phyloP scores from a whole-genome alignment of 1,140 invertebrate genomes.

The Heliconius nattereri region DNA sequence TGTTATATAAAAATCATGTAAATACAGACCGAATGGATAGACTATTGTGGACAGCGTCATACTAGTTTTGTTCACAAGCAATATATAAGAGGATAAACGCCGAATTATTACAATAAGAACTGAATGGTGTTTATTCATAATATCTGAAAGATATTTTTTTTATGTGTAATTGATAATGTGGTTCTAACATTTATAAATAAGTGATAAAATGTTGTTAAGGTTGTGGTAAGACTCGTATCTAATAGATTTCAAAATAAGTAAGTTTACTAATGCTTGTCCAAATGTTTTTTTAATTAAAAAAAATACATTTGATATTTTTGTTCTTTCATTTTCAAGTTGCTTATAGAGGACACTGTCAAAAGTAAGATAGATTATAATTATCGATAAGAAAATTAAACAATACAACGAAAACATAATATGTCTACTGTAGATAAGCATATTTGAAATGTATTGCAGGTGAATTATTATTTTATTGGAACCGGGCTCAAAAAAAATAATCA shows the following conservation, averaged over 20 bases:
- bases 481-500: no score
- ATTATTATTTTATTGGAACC: background rate
- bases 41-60: background rate
- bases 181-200: constrained; percentile 33
- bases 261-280: background rate
- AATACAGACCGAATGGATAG: background rate
- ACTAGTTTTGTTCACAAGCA: constrained; percentile 2
- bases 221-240: constrained; percentile 31
- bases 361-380: background rate
- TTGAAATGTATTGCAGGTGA: background rate
- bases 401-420: constrained; percentile 9
- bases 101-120: constrained; percentile 41
- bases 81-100: constrained; percentile 25
- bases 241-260: constrained; percentile 4
- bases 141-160: constrained; percentile 31
- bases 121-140: constrained; percentile 38
- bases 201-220: constrained; percentile 19
- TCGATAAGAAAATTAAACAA: background rate
- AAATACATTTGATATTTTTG: no score
- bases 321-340: background rate
- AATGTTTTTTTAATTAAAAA: background rate
- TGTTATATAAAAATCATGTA: background rate
- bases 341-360: background rate
- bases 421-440: background rate
- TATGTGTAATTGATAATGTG: constrained; percentile 21